phyloP scores from a whole-genome alignment of 1,140 invertebrate genomes.

The Halyomorpha halys region DNA sequence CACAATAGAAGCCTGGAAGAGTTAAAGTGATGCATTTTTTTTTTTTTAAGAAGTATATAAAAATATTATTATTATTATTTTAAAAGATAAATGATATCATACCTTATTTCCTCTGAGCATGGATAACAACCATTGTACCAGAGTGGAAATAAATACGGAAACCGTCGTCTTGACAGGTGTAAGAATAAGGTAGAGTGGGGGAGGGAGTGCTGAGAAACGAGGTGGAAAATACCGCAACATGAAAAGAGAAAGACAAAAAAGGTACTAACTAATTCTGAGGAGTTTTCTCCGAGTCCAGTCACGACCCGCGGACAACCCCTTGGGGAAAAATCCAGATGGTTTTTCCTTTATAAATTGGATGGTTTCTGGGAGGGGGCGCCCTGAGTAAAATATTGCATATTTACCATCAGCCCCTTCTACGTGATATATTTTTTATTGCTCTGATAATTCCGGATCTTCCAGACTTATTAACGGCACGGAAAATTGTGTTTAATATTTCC shows the following conservation, averaged over 20 bases:
- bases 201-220: too few species aligned
- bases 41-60: too few species aligned
- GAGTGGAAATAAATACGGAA: too few species aligned
- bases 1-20: too few species aligned
- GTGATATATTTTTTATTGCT: constrained; percentile 2
- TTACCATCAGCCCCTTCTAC: neutral
- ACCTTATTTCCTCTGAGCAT: too few species aligned
- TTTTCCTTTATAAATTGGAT: constrained; percentile 17
- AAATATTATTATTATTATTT: too few species aligned
- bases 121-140: too few species aligned
- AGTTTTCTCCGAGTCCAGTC: constrained; percentile 9
- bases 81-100: too few species aligned
- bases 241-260: constrained; percentile 1
- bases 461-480: too few species aligned
- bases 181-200: constrained; percentile 2
- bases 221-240: constrained; percentile 8
- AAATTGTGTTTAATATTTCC: too few species aligned
- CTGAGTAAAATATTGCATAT: constrained; percentile 17
- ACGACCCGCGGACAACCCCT: constrained; percentile 5
- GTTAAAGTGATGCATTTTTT: too few species aligned
- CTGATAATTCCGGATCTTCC: neutral
- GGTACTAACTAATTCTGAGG: constrained; percentile 11
- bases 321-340: constrained; percentile 17
- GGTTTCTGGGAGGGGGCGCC: neutral
- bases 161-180: neutral